Percentiles rank a stretch among this genome's conserved stretches.
Conservation (phyloP, 2,113 vertebrate genomes). For the Electrona antarctica region DNA sequence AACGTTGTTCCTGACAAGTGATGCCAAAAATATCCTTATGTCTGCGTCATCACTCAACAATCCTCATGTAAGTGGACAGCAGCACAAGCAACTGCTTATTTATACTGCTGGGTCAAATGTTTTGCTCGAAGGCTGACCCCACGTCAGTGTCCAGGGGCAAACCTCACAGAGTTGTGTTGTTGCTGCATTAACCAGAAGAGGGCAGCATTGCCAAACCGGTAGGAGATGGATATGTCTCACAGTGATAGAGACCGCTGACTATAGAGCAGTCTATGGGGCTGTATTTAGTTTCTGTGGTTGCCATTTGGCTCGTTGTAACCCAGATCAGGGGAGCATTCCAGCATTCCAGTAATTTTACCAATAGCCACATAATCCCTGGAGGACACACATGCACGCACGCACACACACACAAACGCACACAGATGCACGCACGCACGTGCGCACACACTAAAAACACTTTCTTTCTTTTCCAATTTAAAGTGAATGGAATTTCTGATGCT, state of each 20-base stretch:
- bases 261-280: constrained; percentile 10
- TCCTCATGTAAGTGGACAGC: too few species aligned
- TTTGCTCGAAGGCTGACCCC: too few species aligned
- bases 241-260: too few species aligned
- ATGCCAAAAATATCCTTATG: too few species aligned
- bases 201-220: constrained; percentile 53
- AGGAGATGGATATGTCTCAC: too few species aligned
- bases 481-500: constrained; percentile 21
- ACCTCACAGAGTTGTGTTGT: not conserved
- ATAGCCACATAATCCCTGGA: not conserved
- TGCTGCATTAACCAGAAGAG: constrained; percentile 57
- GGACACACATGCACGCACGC: not conserved
- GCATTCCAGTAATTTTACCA: constrained; percentile 43
- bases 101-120: too few species aligned
- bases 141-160: not conserved
- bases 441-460: constrained; percentile 13
- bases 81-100: too few species aligned
- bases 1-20: too few species aligned
- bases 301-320: not conserved
- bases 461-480: constrained; percentile 17
- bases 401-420: not conserved
- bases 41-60: too few species aligned
- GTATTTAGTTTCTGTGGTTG: constrained; percentile 51
- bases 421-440: not conserved
- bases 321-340: constrained; percentile 26